A percentile compares a stretch with the other conserved stretches of the same genome.
These are phyloP conservation scores for Galaxea fascicularis DNA, from an alignment of 92 coral and sea anemone species.

Conservation along the genomic window DNA sequence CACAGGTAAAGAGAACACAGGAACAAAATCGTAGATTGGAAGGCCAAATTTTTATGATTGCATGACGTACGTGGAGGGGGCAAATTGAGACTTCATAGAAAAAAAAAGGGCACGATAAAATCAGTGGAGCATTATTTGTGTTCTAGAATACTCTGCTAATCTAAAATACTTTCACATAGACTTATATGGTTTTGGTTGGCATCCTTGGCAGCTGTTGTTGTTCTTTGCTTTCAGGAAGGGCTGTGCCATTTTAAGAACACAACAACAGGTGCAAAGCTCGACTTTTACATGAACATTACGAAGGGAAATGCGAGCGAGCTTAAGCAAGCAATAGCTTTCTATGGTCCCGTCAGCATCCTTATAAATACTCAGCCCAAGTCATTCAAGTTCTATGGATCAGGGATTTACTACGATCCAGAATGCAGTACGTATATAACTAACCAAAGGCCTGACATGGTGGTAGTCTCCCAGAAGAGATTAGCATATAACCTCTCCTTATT, in stretches of 20 bases:
- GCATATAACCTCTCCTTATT: too few relatives aligned
- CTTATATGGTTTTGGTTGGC: too few relatives aligned
- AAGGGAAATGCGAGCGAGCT: constrained; percentile 78
- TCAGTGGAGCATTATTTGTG: too few relatives aligned
- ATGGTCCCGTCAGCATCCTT: constrained; percentile 96
- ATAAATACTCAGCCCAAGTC: constrained; percentile 95
- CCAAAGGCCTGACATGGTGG: background rate
- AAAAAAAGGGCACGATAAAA: too few relatives aligned
- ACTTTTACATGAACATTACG: constrained; percentile 80
- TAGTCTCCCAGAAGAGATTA: background rate
- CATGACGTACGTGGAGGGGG: background rate
- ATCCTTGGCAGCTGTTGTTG: too few relatives aligned
- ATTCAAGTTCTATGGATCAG: constrained; percentile 96
- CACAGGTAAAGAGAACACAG: constrained; percentile 75
- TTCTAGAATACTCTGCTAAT: too few relatives aligned
- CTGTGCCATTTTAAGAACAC: constrained; percentile 95
- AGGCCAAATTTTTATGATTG: background rate
- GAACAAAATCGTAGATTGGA: background rate
- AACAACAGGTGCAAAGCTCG: constrained; percentile 86
- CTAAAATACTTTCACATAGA: too few relatives aligned
- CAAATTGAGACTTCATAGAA: too few relatives aligned
- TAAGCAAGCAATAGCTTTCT: constrained; percentile 85
- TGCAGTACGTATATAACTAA: constrained; percentile 77
- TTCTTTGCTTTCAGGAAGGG: constrained; percentile 73
- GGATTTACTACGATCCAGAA: constrained; percentile 89